These are phyloP conservation scores for Diachasma alloeum DNA, from an alignment of 1,140 invertebrate species.

Conservation along the genomic window DNA sequence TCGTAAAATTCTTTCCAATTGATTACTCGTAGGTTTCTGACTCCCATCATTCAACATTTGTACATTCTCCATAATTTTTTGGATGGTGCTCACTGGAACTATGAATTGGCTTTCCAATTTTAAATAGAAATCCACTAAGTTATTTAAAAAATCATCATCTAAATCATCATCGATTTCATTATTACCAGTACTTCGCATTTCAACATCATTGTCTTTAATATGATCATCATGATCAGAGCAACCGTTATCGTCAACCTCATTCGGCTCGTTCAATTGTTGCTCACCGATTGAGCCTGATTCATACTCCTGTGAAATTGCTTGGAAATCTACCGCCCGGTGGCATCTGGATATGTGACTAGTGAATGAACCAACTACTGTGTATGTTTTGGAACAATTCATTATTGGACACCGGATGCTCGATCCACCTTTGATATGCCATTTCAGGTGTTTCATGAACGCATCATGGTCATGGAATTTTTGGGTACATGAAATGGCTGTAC, in stretches of 20 bases:
- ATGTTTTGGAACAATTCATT: no score
- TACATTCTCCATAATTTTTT: neutral
- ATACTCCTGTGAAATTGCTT: no score
- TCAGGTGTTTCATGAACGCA: no score
- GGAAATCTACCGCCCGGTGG: no score
- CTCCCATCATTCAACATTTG: neutral
- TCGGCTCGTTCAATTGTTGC: no score
- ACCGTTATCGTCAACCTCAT: conserved; percentile 15
- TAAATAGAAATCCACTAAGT: neutral
- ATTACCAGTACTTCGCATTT: neutral
- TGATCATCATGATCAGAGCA: neutral
- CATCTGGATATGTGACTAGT: no score
- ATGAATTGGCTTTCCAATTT: neutral
- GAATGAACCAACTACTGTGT: no score
- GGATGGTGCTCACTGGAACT: neutral
- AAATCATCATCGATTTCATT: neutral
- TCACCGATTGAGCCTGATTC: no score
- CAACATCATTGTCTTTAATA: neutral
- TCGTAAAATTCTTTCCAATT: neutral
- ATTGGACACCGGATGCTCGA: no score
- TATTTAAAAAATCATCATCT: neutral
- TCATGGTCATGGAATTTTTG: no score
- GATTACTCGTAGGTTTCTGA: neutral
- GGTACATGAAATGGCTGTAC: no score
- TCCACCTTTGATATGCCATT: no score